Evolutionary conservation across 2,797 vertebrate genomes (phyloP), one percentile per base, ranked within the genome.

Genomic region (Numenius phaeopus): DNA sequence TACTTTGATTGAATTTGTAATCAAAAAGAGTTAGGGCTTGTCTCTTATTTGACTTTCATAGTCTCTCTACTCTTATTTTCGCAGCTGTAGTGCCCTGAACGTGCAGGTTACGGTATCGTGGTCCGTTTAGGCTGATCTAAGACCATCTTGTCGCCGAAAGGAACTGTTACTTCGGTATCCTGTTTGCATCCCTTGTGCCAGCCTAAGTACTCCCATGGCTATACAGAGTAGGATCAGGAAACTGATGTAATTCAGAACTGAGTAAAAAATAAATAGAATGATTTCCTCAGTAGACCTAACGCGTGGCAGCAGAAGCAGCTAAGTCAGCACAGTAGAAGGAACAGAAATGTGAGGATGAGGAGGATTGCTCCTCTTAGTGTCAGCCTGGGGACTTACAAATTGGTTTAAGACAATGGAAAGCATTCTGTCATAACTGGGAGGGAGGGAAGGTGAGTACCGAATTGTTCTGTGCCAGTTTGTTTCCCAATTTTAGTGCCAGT

Each of bases 151-250:
- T 87, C 26, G 11, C 76, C 80, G 79, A 64, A 83, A 64, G 14
- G 39, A 64, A 9, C 66, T 85, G 55, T 80, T 87, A 24, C 24
- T 93, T 88, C 5, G 14, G 46, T 87, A 62, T 96, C 83, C 88
- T 95, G 66, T 96, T 94, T 83, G 72, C 40, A 65, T 90, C 65
- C 59, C 71, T 73, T 69, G 34, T 95, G 79, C 89, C 80, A 89
- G 70, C 42, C 54, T 37, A 57, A 92, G 46, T 94, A 30, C 30
- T 93, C 73, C 49, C 3, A 5, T 87, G 73, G 34, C 86, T 94
- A 1, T 79, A 17, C 57, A 81, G 86, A 81, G 70, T 58, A 72
- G 70, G 37, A 58, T 87, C 80, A 84, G 92, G 93, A 96, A 96
- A 89, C 83, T 89, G 80, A 95, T 90, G 88, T 93, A 71, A 92